Conservation (phyloP, 2,113 vertebrate species). For the Psittacus erithacus region DNA sequence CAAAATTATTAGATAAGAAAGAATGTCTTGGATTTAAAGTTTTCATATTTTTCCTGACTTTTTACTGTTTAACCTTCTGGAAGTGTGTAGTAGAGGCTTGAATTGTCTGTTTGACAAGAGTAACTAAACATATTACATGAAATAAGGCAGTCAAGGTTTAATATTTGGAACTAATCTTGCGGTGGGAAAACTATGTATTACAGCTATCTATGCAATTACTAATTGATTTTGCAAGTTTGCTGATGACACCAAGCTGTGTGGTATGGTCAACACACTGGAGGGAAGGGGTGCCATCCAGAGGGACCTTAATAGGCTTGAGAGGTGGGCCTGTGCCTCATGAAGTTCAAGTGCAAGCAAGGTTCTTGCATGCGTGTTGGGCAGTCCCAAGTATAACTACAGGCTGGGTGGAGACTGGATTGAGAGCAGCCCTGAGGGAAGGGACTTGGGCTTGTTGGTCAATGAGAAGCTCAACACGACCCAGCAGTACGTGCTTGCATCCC, state of each 20-base stretch:
- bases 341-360: background rate
- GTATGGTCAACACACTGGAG: background rate
- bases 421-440: background rate
- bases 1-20: background rate
- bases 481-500: too few relatives aligned
- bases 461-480: background rate
- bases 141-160: background rate
- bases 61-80: background rate
- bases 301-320: background rate
- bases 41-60: background rate
- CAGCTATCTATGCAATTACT: background rate
- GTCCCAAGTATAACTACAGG: too few relatives aligned
- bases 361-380: background rate
- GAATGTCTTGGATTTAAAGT: background rate
- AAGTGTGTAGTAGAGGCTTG: background rate
- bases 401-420: background rate
- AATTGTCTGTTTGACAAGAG: background rate
- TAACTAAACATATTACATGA: background rate
- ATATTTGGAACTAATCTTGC: background rate
- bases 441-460: background rate
- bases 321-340: background rate
- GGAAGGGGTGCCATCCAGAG: background rate
- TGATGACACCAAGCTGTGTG: background rate
- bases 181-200: background rate
- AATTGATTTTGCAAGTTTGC: background rate